These are phyloP conservation scores for Pseudomyrmex flavicornis DNA, from an alignment of 1,140 invertebrate species.

Conservation along the genomic window DNA sequence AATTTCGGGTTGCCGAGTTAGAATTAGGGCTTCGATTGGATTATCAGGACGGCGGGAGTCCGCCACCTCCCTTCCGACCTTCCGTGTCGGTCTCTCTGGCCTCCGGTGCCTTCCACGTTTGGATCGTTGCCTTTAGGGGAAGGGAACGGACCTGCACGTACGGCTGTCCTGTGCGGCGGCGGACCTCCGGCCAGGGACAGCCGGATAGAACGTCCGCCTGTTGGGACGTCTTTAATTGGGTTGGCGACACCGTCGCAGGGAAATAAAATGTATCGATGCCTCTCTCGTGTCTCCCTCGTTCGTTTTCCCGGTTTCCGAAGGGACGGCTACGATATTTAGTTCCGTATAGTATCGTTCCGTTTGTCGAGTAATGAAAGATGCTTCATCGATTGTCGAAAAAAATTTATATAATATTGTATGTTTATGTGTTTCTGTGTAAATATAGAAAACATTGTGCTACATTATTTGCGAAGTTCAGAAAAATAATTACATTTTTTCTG, in stretches of 20 bases:
- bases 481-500: background rate
- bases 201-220: slow-evolving; percentile 76
- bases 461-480: background rate
- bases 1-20: slow-evolving; percentile 84
- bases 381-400: background rate
- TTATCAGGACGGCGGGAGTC: slow-evolving; percentile 80
- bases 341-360: slow-evolving; percentile 21
- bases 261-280: slow-evolving; percentile 79
- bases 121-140: slow-evolving; percentile 73
- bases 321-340: slow-evolving; percentile 35
- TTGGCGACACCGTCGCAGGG: slow-evolving; percentile 79
- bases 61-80: slow-evolving; percentile 54
- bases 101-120: slow-evolving; percentile 78
- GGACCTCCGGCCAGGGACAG: slow-evolving; percentile 67
- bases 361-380: slow-evolving; percentile 26
- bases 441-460: background rate
- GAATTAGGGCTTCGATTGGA: slow-evolving; percentile 85
- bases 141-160: slow-evolving; percentile 62
- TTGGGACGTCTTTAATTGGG: slow-evolving; percentile 85
- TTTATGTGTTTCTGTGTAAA: too few relatives aligned
- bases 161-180: slow-evolving; percentile 40
- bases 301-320: slow-evolving; percentile 39
- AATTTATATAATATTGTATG: background rate
- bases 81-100: slow-evolving; percentile 68
- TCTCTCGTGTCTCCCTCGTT: slow-evolving; percentile 58